Conservation (phyloP, 2,113 vertebrate species). For the Misgurnus mizolepis region DNA sequence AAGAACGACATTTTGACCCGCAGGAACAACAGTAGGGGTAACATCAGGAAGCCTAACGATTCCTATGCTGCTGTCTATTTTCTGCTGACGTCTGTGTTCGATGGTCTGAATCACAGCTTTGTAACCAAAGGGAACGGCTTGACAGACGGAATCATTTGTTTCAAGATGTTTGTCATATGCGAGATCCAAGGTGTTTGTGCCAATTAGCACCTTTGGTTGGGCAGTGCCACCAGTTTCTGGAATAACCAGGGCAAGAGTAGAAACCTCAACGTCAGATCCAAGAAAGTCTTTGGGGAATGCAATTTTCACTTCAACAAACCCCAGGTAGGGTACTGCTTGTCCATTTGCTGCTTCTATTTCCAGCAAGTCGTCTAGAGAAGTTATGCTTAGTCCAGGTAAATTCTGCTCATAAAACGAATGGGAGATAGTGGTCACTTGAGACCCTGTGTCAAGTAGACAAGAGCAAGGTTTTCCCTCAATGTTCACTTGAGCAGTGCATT, state of each 20-base stretch:
- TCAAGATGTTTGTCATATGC: neutral
- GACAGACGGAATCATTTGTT: neutral
- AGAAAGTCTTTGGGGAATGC: too few species aligned
- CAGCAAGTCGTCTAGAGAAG: neutral
- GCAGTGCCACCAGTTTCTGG: slow-evolving; percentile 7
- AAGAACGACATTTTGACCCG: neutral
- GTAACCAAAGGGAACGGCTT: too few species aligned
- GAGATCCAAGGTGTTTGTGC: neutral
- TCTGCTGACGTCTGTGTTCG: neutral
- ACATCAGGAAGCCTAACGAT: neutral
- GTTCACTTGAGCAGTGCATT: slow-evolving; percentile 3
- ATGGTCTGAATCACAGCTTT: neutral
- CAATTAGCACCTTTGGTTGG: neutral
- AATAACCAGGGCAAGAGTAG: neutral
- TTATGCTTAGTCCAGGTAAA: neutral
- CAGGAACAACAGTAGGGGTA: slow-evolving; percentile 6
- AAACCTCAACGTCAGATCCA: neutral
- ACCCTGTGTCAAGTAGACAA: neutral
- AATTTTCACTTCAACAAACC: too few species aligned
- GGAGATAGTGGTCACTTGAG: neutral
- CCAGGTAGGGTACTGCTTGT: too few species aligned
- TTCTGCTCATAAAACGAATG: neutral
- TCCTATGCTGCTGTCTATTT: neutral
- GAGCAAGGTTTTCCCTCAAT: neutral
- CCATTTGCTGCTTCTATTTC: too few species aligned